Conservation (phyloP, 1,140 invertebrate genomes). For the Cydia splendana region DNA sequence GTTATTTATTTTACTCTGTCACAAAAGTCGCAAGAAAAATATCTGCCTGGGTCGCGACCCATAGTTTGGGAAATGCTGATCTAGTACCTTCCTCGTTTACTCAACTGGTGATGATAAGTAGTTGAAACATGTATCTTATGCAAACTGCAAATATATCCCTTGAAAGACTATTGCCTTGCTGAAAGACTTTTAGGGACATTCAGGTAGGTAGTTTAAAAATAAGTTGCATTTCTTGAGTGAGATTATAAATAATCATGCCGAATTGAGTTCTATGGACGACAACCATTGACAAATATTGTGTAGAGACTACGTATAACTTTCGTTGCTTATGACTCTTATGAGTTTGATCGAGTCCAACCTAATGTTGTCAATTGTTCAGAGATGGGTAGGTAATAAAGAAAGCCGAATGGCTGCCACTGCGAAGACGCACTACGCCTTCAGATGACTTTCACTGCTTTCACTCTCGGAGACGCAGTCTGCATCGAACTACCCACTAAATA, state of each 20-base stretch:
- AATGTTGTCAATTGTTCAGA: neutral
- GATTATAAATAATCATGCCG: no score
- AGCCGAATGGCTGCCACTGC: conserved; percentile 43
- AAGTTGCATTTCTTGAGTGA: neutral
- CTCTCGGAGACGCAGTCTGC: conserved; percentile 52
- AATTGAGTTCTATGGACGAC: no score
- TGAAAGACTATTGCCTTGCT: no score
- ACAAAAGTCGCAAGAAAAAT: neutral
- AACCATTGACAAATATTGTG: no score
- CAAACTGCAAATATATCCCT: no score
- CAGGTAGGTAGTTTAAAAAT: no score
- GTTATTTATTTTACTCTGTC: no score
- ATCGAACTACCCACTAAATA: conserved; percentile 52
- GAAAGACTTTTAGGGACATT: no score
- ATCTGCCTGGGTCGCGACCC: neutral
- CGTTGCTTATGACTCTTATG: neutral
- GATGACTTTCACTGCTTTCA: conserved; percentile 76
- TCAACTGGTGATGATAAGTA: no score
- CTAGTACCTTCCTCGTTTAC: neutral
- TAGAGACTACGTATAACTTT: no score
- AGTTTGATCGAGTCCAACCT: neutral
- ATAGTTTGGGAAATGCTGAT: neutral
- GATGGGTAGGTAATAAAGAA: conserved; percentile 49
- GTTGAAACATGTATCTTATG: no score
- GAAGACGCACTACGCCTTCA: conserved; percentile 38